These are phyloP conservation scores for Pristionchus entomophagus DNA, from an alignment of 2,888 invertebrate genomes.

Conservation along the genomic window DNA sequence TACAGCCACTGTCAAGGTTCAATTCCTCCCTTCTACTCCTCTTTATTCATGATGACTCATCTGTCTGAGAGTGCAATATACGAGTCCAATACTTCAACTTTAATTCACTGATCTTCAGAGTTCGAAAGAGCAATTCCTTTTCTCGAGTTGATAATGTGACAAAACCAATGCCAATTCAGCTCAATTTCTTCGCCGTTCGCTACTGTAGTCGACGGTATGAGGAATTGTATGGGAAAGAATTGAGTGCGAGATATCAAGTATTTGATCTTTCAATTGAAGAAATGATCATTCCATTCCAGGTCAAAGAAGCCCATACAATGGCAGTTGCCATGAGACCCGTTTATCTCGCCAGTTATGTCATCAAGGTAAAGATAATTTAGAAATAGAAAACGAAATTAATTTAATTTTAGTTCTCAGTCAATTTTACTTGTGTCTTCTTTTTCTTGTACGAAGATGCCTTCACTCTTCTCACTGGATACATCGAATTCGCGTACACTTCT, in stretches of 20 bases:
- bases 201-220: slow-evolving; percentile 6
- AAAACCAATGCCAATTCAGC: background rate
- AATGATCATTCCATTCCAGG: background rate
- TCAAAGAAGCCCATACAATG: slow-evolving; percentile 12
- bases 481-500: slow-evolving; percentile 11
- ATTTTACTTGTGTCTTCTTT: slow-evolving; percentile 23
- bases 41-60: too few relatives aligned
- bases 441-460: slow-evolving; percentile 3
- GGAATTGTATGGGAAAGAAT: background rate
- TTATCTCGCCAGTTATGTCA: slow-evolving; percentile 19
- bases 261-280: background rate
- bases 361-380: background rate
- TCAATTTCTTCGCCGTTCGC: background rate
- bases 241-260: slow-evolving; percentile 10
- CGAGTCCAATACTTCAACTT: too few relatives aligned
- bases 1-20: background rate
- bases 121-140: background rate
- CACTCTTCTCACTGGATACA: slow-evolving; percentile 28
- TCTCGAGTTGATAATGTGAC: background rate
- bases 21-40: too few relatives aligned
- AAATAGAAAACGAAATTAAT: background rate
- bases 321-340: background rate
- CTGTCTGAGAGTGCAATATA: too few relatives aligned
- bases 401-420: slow-evolving; percentile 4
- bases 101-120: background rate